Evolutionary conservation across 2,888 invertebrate species (phyloP).

Genomic region (Oithona nana): DNA sequence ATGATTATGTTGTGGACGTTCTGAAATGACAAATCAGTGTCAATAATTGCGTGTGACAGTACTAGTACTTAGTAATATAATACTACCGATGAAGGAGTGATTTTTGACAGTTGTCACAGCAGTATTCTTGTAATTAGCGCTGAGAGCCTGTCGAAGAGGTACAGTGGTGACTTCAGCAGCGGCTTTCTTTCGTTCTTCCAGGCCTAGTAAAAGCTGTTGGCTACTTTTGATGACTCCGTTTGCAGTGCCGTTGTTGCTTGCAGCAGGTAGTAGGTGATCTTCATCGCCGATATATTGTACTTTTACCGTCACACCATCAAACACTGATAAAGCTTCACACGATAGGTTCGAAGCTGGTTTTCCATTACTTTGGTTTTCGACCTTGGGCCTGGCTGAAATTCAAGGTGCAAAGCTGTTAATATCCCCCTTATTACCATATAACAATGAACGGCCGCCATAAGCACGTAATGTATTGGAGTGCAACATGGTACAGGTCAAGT

Average conservation of each 20-base stretch:
- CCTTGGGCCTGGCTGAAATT: no score
- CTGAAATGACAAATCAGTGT: no score
- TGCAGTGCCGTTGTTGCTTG: slow-evolving; percentile 2
- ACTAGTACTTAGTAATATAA: no score
- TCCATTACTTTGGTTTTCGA: no score
- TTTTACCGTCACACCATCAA: slow-evolving; percentile 22
- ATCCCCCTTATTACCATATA: no score
- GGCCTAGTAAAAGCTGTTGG: not conserved
- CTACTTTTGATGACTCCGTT: slow-evolving; percentile 3
- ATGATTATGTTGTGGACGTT: not conserved
- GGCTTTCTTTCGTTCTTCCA: not conserved
- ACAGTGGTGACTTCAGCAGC: slow-evolving; percentile 3
- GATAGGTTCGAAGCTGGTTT: not conserved
- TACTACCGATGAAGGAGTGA: not conserved
- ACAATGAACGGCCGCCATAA: no score
- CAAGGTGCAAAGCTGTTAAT: no score
- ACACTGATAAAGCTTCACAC: not conserved
- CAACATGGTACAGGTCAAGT: no score
- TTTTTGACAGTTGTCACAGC: not conserved
- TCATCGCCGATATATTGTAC: slow-evolving; percentile 22
- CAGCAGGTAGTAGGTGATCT: slow-evolving; percentile 6
- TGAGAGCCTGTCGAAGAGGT: not conserved
- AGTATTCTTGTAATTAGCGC: not conserved
- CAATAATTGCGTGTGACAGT: no score
- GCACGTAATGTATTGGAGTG: no score